Percentiles rank a stretch among this genome's conserved stretches.
phyloP scores from a whole-genome alignment of 2,888 invertebrate genomes.

The Nymphalis c-album region DNA sequence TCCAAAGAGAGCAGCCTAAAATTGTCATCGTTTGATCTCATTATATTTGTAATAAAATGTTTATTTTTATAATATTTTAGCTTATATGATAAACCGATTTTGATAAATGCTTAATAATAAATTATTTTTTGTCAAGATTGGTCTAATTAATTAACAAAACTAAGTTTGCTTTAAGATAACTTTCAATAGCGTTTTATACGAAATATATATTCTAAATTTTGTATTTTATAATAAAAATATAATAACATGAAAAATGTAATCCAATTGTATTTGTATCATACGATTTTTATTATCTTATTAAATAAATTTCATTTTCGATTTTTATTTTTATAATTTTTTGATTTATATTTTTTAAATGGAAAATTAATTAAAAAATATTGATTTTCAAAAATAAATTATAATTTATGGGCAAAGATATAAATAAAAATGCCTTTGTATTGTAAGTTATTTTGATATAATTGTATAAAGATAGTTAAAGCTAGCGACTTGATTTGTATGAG shows the following conservation, averaged over 20 bases:
- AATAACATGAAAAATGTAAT: not conserved
- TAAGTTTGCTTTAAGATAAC: not conserved
- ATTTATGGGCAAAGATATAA: not conserved
- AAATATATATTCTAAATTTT: slow-evolving; percentile 9
- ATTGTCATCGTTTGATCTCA: slow-evolving; percentile 80
- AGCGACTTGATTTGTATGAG: slow-evolving; percentile 11
- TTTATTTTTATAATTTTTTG: too few species aligned
- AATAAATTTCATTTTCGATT: not conserved
- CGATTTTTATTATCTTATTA: not conserved
- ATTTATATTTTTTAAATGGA: not conserved
- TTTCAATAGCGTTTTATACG: not conserved
- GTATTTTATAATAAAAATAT: slow-evolving; percentile 8
- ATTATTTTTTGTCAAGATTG: slow-evolving; percentile 43
- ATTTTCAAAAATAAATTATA: not conserved
- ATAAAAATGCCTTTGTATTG: slow-evolving; percentile 7
- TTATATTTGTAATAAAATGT: slow-evolving; percentile 75
- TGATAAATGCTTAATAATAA: slow-evolving; percentile 51
- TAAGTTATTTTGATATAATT: slow-evolving; percentile 19
- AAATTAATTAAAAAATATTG: slow-evolving; percentile 1
- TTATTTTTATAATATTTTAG: slow-evolving; percentile 66
- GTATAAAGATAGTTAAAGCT: slow-evolving; percentile 27
- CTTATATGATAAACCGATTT: slow-evolving; percentile 38
- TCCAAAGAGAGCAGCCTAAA: slow-evolving; percentile 82
- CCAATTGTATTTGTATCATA: not conserved
- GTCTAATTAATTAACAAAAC: slow-evolving; percentile 21